Evolutionary conservation across 2,797 vertebrate genomes (phyloP), one percentile per base, ranked within the genome.

Genomic region (Distichodus sexfasciatus): DNA sequence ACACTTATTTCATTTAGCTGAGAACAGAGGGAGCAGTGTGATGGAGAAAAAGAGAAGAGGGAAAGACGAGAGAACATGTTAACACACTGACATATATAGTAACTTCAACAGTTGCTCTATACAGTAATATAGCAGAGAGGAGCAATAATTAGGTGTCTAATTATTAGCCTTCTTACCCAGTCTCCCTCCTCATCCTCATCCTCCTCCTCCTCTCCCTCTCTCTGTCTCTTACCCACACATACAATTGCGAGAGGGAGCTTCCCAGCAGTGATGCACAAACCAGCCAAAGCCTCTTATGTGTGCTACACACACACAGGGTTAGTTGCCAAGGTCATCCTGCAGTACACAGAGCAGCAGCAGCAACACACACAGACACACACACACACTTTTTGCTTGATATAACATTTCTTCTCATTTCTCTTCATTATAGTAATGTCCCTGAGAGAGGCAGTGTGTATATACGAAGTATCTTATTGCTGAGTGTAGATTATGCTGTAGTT

Each of bases 111-210:
- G 41, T 24, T 38, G 48, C 14, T 43, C 4, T 46, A 23, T 24
- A 24, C 28, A 38, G 29, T 24, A 38, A 14, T 33, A 24, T 3
- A 55, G 74, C 29, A 65, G 28, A 44, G 12, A 53, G 43, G 21
- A 28, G 44, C 19, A 28, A 51, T 59, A 29, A 76, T 48, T 60
- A 63, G 17, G 36, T 66, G 28, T 23, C 5, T 71, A 66, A 75
- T 78, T n/a, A 75, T 31, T 68, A 50, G 23, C 28, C 23, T 19
- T 23, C 19, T 53, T 12, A 33, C 29, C 2, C 12, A 31, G 5
- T 54, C 17, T 53, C 24, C 14, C 0, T 40, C 19, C 4, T 4
- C 19, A n/a, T 0, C 50, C 23, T 5, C 6, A 17, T 54, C 2
- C 10, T 44, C 31, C 2, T 35, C 26, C 29, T 15, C 8, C 9